Evolutionary conservation across 2,113 vertebrate species (phyloP).

Genomic region (Brachypteracias leptosomus): DNA sequence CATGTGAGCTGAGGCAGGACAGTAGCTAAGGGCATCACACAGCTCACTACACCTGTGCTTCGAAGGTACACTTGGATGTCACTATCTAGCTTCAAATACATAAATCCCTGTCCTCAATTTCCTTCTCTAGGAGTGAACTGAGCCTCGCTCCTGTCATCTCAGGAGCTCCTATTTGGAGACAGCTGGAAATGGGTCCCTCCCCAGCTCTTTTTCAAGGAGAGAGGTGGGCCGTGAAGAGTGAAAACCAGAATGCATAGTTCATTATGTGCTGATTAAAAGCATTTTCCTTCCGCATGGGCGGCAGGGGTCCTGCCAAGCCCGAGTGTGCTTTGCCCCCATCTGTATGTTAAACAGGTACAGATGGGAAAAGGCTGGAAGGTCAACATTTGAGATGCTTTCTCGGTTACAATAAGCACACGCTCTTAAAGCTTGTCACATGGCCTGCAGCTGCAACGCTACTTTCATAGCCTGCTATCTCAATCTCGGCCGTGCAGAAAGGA

Average conservation of each 20-base stretch:
- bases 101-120: not conserved
- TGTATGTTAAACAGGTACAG: slow-evolving; percentile 29
- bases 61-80: not conserved
- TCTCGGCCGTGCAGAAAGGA: not conserved
- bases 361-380: slow-evolving; percentile 36
- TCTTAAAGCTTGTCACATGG: not conserved
- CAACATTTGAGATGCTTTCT: not conserved
- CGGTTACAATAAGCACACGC: not conserved
- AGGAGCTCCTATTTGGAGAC: not conserved
- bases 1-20: not conserved
- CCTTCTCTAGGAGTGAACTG: not conserved
- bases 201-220: not conserved
- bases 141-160: not conserved
- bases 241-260: not conserved
- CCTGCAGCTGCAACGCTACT: not conserved
- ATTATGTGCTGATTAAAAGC: not conserved
- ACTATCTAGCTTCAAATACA: not conserved
- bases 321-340: not conserved
- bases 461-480: not conserved
- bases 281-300: not conserved
- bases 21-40: not conserved
- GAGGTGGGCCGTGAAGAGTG: not conserved
- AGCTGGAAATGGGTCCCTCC: not conserved
- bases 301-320: not conserved
- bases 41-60: not conserved